Conservation (phyloP, 2,113 vertebrate species). For the Triplophysa rosa region DNA sequence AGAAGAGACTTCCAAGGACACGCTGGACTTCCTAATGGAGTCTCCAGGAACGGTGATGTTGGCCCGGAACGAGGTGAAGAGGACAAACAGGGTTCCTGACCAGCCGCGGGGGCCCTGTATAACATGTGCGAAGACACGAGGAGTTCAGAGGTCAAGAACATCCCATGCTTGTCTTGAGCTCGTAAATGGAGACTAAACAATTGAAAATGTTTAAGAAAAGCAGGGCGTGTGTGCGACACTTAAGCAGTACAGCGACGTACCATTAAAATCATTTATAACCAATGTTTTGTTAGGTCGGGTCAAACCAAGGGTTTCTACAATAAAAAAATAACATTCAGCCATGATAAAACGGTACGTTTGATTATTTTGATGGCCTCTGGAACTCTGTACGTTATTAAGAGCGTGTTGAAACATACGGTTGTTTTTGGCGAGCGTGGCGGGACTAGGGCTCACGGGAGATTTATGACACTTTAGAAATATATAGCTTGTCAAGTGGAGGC, state of each 20-base stretch:
- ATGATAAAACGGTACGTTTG: background rate
- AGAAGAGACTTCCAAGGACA: constrained; percentile 77
- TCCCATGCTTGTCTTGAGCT: constrained; percentile 8
- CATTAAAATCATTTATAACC: background rate
- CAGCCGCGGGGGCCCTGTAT: constrained; percentile 52
- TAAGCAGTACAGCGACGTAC: background rate
- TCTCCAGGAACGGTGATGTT: constrained; percentile 63
- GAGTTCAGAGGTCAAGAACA: constrained; percentile 61
- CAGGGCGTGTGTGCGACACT: background rate
- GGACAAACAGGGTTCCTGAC: constrained; percentile 53
- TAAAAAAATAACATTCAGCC: background rate
- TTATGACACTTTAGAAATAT: constrained; percentile 53
- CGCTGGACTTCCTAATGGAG: constrained; percentile 70
- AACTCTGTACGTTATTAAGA: background rate
- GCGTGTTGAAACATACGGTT: constrained; percentile 6
- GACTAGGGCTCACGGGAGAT: constrained; percentile 38
- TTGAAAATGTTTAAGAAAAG: background rate
- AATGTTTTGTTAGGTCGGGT: background rate
- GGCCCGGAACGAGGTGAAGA: constrained; percentile 49
- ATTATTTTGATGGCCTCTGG: background rate
- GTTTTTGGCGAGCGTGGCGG: constrained; percentile 12
- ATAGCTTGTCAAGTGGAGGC: constrained; percentile 47
- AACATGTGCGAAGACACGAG: constrained; percentile 37
- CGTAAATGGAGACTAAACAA: constrained; percentile 9
- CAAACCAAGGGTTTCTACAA: background rate